Base-by-base conservation (phyloP, 1,140 invertebrate genomes). In the Calycopis cecrops region DNA sequence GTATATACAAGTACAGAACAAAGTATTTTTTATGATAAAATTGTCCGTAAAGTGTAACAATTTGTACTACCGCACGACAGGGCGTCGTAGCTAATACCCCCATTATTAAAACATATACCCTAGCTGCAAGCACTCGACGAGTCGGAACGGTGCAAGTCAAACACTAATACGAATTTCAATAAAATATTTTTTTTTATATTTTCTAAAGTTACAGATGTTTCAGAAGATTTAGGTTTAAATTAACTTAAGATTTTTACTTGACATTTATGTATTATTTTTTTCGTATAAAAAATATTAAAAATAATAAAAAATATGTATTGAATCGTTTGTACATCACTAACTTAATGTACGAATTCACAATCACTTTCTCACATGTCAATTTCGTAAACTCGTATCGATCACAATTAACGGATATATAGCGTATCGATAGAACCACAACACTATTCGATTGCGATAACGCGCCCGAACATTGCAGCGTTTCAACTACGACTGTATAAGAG, bases 31-130 rank as follows among this genome's bases (percentile, higher is more conserved):
- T 44, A 7, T 16, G n/a, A 3, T 28, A 28, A 28, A 52, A 42
- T 34, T 33, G 56, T 57, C 49, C 56, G 48, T 9, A 18, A 28
- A 48, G 28, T 35, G 33, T 52, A 34, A 44, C 50, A 58, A 48
- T 34, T 53, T 35, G 37, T 34, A 37, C 40, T 21, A 50, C 50
- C 6, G 14, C 21, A 35, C 42, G 51, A 50, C 38, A 52, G 54
- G 60, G 34, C 57, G 53, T 54, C 57, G 50, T 59, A 61, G 63
- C 62, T 71, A 69, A 74, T 69, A 63, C 65, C 67, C 63, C 65
- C 63, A 67, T 71, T 71, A 71, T 71, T 74, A 74, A 71, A 67
- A 69, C 66, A 69, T 67, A 71, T 67, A 74, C 64, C 9, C 40
- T 44, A 14, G n/a, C 38, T n/a, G 11, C 12, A 7, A 40, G 14